These are phyloP conservation scores for Oreotrochilus melanogaster DNA, from an alignment of 2,113 vertebrate species.

Conservation along the genomic window DNA sequence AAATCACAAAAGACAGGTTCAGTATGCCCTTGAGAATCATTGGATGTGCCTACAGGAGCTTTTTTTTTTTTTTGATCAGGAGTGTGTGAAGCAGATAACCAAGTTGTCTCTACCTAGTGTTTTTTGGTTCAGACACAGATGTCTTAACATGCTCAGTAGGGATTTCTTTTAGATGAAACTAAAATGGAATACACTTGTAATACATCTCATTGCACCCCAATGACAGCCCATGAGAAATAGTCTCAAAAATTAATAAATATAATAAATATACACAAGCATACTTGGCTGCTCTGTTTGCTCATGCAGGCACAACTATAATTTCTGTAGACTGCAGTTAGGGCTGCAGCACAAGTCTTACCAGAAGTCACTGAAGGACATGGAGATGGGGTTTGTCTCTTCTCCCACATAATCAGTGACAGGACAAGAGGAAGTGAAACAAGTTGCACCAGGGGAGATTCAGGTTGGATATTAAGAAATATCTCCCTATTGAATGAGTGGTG, in stretches of 20 bases:
- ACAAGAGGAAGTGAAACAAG: no score
- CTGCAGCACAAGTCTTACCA: no score
- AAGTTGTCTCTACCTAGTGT: background rate
- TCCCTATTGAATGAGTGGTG: no score
- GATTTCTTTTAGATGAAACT: background rate
- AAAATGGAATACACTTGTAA: background rate
- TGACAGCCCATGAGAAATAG: background rate
- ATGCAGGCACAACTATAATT: accelerated
- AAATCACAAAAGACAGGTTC: background rate
- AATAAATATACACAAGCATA: background rate
- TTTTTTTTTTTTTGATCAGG: background rate
- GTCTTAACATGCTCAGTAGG: background rate
- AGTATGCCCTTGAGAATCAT: background rate
- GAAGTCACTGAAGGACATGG: no score
- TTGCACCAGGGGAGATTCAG: no score
- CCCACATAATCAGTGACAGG: no score
- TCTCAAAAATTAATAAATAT: background rate
- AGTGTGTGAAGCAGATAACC: background rate
- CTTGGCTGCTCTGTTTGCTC: background rate
- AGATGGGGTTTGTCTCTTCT: no score
- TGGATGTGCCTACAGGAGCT: background rate
- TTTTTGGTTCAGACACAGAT: background rate
- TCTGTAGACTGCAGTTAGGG: background rate
- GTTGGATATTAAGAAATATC: no score
- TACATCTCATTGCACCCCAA: background rate